Conservation (phyloP, 2,113 vertebrate species). For the Benitochromis conjunctus region DNA sequence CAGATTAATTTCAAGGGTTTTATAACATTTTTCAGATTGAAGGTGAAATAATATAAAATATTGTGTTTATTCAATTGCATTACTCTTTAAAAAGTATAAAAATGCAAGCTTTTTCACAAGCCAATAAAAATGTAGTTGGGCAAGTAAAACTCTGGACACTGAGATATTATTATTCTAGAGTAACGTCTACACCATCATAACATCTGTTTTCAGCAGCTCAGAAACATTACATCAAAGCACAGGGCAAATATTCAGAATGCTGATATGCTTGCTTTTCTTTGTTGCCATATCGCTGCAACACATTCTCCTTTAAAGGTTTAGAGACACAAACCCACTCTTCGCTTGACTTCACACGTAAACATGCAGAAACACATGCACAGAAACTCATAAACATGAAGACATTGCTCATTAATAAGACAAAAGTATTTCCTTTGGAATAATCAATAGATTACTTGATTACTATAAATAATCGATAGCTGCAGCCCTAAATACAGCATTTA, state of each 20-base stretch:
- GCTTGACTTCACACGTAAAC: background rate
- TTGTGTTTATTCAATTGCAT: background rate
- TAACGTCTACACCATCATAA: background rate
- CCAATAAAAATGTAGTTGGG: background rate
- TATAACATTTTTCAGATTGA: background rate
- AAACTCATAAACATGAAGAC: background rate
- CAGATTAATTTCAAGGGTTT: background rate
- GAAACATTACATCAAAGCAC: background rate
- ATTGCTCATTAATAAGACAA: background rate
- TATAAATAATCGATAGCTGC: background rate
- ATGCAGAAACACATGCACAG: background rate
- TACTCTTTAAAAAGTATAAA: background rate
- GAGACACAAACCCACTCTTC: background rate
- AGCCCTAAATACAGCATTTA: background rate
- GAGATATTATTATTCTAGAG: background rate
- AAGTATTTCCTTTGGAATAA: background rate
- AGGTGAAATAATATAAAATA: background rate
- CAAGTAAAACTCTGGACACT: background rate
- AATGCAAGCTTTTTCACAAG: background rate
- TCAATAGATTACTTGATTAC: background rate
- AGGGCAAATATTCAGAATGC: background rate
- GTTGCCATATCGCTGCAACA: background rate
- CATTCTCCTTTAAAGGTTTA: background rate
- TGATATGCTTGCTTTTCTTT: background rate
- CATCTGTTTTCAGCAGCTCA: background rate